Evolutionary conservation across 1,140 invertebrate genomes (phyloP).

Genomic region (Drosophila dunni): DNA sequence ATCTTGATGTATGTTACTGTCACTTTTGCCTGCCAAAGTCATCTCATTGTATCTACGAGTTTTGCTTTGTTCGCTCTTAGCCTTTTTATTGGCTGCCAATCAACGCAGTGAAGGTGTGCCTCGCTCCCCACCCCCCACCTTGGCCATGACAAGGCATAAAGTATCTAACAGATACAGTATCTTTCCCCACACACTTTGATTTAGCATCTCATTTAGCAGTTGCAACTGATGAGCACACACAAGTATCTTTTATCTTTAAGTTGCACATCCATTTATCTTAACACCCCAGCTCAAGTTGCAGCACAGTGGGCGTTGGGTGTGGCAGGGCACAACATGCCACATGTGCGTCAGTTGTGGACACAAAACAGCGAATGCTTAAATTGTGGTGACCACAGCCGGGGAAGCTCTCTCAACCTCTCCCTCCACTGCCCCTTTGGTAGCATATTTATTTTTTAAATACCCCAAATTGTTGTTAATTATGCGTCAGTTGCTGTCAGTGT

Average conservation of each 20-base stretch:
- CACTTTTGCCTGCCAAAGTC: slow-evolving; percentile 53
- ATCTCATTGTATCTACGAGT: slow-evolving; percentile 17
- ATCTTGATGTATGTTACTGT: slow-evolving; percentile 67
- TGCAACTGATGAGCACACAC: slow-evolving; percentile 1
- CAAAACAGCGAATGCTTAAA: not conserved
- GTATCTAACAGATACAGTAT: slow-evolving; percentile 46
- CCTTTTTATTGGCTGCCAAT: slow-evolving; percentile 71
- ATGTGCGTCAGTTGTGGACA: slow-evolving; percentile 59
- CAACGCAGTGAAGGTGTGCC: slow-evolving; percentile 53
- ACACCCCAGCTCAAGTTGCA: slow-evolving; percentile 7
- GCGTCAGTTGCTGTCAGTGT: slow-evolving; percentile 42
- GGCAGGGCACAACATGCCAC: not conserved
- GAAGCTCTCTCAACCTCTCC: not conserved
- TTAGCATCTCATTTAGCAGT: slow-evolving; percentile 19
- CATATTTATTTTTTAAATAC: slow-evolving; percentile 54
- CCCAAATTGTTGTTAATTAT: slow-evolving; percentile 75
- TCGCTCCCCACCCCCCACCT: not conserved
- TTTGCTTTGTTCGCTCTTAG: slow-evolving; percentile 31
- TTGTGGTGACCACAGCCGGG: slow-evolving; percentile 17
- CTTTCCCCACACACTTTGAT: slow-evolving; percentile 59
- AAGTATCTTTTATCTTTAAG: not conserved
- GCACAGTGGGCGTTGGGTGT: no score
- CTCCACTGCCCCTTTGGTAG: not conserved
- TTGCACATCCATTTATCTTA: slow-evolving; percentile 7
- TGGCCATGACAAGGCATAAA: slow-evolving; percentile 61